Conservation (phyloP, 2,888 invertebrate genomes). For the Tupiocoris notatus region DNA sequence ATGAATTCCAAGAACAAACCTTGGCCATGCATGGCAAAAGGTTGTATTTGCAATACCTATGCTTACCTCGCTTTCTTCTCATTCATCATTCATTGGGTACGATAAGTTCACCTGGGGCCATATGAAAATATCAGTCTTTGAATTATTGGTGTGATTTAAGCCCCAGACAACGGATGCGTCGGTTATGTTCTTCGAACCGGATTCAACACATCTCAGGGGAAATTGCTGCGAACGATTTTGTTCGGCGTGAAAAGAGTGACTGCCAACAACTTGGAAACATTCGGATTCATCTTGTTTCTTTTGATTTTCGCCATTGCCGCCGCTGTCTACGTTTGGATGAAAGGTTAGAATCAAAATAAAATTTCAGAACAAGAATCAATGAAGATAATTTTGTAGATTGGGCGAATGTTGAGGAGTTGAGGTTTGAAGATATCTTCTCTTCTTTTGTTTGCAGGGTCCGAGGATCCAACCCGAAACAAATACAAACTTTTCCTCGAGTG, state of each 20-base stretch:
- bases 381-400: neutral
- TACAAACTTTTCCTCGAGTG: constrained; percentile 98
- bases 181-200: constrained; percentile 96
- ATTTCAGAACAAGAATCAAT: no score
- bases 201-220: constrained; percentile 97
- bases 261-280: constrained; percentile 97
- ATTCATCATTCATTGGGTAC: no score
- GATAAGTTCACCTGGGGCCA: no score
- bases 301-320: constrained; percentile 95
- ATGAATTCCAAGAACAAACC: neutral
- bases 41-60: no score
- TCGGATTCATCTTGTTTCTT: constrained; percentile 93
- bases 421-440: neutral
- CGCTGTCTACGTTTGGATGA: constrained; percentile 95
- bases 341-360: constrained; percentile 63
- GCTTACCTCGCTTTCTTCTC: no score
- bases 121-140: no score
- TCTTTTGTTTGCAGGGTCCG: constrained; percentile 60
- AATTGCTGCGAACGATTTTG: constrained; percentile 89
- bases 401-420: neutral
- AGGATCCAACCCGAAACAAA: constrained; percentile 87
- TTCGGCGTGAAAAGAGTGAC: constrained; percentile 98
- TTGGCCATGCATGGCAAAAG: no score
- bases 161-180: constrained; percentile 95
- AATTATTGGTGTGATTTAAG: no score